Evolutionary conservation across 2,888 invertebrate genomes (phyloP), one percentile per base, ranked within the genome.

Genomic region (Aphidoletes aphidimyza): DNA sequence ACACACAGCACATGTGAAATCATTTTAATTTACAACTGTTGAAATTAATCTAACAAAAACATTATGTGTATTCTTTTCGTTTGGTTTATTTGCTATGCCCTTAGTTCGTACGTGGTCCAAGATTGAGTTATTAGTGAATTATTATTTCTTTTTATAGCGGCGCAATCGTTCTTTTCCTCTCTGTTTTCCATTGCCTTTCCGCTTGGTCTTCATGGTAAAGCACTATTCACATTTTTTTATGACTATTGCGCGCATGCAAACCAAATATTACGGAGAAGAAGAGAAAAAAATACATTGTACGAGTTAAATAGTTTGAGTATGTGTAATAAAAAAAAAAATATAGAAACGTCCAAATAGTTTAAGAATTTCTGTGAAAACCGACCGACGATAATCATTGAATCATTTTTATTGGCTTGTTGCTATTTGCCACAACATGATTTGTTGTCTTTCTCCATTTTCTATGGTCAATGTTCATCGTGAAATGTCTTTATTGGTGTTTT

Each of bases 401-500:
- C 69, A 69, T 30, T 69, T 69, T 69, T 69, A 69, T 69, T 69
- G 69, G 69, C 69, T 69, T 69, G 69, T 69, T 69, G 69, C n/a
- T 69, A 69, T 69, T 69, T 69, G 30, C 69, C 69, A 69, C 69
- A 69, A 69, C 69, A 30, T 69, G 69, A 69, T 69, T 69, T 69
- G 69, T 69, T 54, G 54, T 54, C 54, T 54, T 54, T 54, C 54
- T 26, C 3, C 3, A 9, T 69, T 9, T 30, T 8, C 54, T 54
- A 6, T 17, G 54, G 6, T 5, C n/a, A 22, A 2, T 30, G 30
- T 22, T 54, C 5, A 54, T 69, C 69, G 34, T 30, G 14, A 3
- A 22, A 54, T 69, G 69, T 30, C 69, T 69, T 34, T 30, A 69
- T 69, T 69, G 69, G 69, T n/a, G n/a, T n/a, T n/a, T n/a, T n/a